Evolutionary conservation across 2,113 vertebrate genomes (phyloP), one percentile per base, ranked within the genome.

Genomic region (Dryoscopus gambensis): DNA sequence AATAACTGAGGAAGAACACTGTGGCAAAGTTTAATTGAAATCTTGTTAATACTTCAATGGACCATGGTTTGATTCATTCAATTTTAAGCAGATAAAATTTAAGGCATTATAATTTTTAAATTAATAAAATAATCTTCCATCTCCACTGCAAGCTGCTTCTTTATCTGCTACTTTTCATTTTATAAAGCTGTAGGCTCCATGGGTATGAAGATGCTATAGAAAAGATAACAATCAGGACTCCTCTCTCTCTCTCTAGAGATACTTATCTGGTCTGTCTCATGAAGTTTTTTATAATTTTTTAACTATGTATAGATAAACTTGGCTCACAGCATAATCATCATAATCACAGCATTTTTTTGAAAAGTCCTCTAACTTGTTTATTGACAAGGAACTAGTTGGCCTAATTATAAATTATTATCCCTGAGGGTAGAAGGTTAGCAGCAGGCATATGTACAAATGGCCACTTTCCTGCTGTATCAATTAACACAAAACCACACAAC

Each of bases 41-140:
- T 69, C 8, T 39, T 95, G 71, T 92, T 97, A 97, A 97, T 81
- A 90, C 65, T 95, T 95, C 67, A 92, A n/a, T 83, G 91, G 88
- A 89, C 81, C 70, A 50, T 22, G n/a, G 42, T 93, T 93, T 17
- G 3, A 64, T 83, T 96, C 40, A 93, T 84, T 94, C 75, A 79
- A 69, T 87, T 94, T 90, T 67, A 49, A 67, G 90, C 65, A 93
- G 83, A 94, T 95, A 95, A 96, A 93, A 85, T 78, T 95, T 81
- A 92, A 96, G 77, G 90, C 37, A 88, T 96, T 90, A 60, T 62
- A 89, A 50, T 77, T 92, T 97, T 94, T 69, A 93, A 96, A 97
- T 95, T 97, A 96, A 96, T 92, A 82, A 95, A 96, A 82, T 90
- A 90, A 94, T 97, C 75, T 95, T 49, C 53, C 91, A 84, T 95